These are phyloP conservation scores for Heliconius himera DNA, from an alignment of 1,140 invertebrate species.

Conservation along the genomic window DNA sequence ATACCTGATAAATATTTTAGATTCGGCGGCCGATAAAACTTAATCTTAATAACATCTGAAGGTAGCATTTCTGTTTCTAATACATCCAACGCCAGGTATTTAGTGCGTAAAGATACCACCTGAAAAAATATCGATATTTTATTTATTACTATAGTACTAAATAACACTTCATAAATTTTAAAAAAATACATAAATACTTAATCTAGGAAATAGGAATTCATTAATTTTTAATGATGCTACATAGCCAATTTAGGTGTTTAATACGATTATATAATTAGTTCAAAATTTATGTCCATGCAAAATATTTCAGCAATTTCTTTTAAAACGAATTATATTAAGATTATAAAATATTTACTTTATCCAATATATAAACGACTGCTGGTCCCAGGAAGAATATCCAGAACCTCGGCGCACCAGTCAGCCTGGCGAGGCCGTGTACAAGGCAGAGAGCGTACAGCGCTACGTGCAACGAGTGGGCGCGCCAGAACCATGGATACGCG, in stretches of 20 bases:
- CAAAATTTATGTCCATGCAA: too few relatives aligned
- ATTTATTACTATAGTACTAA: too few relatives aligned
- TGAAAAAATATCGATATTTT: constrained; percentile 49
- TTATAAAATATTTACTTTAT: constrained; percentile 86
- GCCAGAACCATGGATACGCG: constrained; percentile 98
- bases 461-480: constrained; percentile 97
- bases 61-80: constrained; percentile 97
- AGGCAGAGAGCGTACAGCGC: constrained; percentile 94
- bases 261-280: too few relatives aligned
- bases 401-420: constrained; percentile 96
- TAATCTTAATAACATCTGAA: constrained; percentile 96
- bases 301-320: too few relatives aligned
- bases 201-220: too few relatives aligned
- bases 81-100: constrained; percentile 96
- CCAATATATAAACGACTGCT: constrained; percentile 93
- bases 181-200: too few relatives aligned
- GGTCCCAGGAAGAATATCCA: constrained; percentile 98
- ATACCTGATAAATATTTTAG: constrained; percentile 95
- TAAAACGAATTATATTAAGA: too few relatives aligned
- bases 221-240: too few relatives aligned
- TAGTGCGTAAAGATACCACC: constrained; percentile 94
- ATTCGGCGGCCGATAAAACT: constrained; percentile 96
- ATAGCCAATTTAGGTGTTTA: too few relatives aligned
- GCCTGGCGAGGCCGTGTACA: constrained; percentile 95
- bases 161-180: too few relatives aligned